Percentiles rank a stretch among this genome's conserved stretches.
Evolutionary conservation across 2,888 invertebrate species (phyloP).

Genomic region (Diaperis boleti): DNA sequence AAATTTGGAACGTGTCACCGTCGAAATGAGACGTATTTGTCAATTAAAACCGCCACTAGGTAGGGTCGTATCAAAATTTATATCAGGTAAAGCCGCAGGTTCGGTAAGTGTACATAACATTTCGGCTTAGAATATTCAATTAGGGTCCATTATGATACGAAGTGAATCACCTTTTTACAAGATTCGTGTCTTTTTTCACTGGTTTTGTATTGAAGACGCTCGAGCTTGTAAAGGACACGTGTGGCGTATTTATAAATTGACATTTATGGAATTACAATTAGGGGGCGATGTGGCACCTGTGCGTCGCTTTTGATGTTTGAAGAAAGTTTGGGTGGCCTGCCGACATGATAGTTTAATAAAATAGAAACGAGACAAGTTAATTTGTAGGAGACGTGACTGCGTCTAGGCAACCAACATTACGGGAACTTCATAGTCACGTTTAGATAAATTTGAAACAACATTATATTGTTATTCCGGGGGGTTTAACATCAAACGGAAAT

Average conservation of each 20-base stretch:
- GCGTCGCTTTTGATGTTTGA: background rate
- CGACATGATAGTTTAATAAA: slow-evolving; percentile 13
- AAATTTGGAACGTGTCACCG: slow-evolving; percentile 36
- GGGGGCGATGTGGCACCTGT: slow-evolving; percentile 17
- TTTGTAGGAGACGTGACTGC: background rate
- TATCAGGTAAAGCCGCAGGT: slow-evolving; percentile 29
- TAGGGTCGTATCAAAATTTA: slow-evolving; percentile 15
- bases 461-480: too few relatives aligned
- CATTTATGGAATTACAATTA: slow-evolving; percentile 24
- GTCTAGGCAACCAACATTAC: slow-evolving; percentile 13
- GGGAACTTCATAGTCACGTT: background rate
- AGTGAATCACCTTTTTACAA: slow-evolving; percentile 58
- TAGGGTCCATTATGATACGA: slow-evolving; percentile 45
- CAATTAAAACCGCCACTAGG: slow-evolving; percentile 24
- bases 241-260: slow-evolving; percentile 31
- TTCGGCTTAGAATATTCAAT: slow-evolving; percentile 43
- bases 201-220: slow-evolving; percentile 36
- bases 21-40: slow-evolving; percentile 32
- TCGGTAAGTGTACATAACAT: slow-evolving; percentile 8
- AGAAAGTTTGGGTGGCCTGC: background rate
- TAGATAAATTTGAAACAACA: too few relatives aligned
- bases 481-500: too few relatives aligned
- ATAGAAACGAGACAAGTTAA: background rate
- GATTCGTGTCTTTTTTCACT: slow-evolving; percentile 41
- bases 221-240: slow-evolving; percentile 28